These are phyloP conservation scores for Agrochola lota DNA, from an alignment of 2,888 invertebrate genomes.

Conservation along the genomic window DNA sequence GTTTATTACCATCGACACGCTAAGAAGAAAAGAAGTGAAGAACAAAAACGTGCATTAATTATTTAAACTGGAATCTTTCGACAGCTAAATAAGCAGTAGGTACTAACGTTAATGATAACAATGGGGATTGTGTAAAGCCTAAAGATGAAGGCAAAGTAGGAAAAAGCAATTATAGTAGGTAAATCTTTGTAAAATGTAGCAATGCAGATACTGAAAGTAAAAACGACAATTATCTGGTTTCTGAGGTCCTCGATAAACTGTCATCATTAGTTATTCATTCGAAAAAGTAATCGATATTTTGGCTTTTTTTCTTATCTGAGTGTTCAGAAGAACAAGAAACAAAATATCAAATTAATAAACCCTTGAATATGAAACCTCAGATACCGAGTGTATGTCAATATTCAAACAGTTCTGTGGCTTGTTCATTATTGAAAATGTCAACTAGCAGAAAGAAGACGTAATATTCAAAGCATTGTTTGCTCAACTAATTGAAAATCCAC, in stretches of 20 bases:
- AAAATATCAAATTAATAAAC: neutral
- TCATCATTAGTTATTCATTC: neutral
- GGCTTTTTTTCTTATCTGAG: too few species aligned
- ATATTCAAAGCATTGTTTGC: conserved; percentile 18
- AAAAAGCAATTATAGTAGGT: neutral
- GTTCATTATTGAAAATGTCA: neutral
- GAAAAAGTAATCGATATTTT: neutral
- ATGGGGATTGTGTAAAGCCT: neutral
- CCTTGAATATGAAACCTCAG: neutral
- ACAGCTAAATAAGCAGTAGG: neutral
- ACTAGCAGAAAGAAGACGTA: neutral
- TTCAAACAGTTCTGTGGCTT: neutral
- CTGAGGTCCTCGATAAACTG: neutral
- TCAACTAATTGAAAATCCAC: conserved; percentile 42
- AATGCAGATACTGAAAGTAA: neutral
- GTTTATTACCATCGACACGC: neutral
- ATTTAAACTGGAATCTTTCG: neutral
- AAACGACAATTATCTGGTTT: neutral
- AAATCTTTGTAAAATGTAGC: neutral
- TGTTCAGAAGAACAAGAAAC: neutral
- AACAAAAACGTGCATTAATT: neutral
- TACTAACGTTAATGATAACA: neutral
- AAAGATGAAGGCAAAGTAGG: neutral
- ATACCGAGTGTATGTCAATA: neutral
- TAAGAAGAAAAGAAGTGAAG: neutral